phyloP scores from a whole-genome alignment of 2,113 vertebrate genomes.

The Ctenodactylus gundi region DNA sequence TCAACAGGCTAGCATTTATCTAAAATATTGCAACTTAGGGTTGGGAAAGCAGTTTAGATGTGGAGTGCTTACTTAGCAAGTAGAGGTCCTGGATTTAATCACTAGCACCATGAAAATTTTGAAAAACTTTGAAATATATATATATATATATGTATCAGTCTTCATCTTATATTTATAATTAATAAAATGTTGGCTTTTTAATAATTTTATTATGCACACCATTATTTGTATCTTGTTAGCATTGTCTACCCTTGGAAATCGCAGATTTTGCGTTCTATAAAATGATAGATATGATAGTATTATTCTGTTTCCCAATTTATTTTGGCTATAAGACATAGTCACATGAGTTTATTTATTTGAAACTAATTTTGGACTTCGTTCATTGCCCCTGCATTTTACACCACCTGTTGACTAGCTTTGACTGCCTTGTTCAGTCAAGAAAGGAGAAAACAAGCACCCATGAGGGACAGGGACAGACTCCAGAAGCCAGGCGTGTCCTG shows the following conservation, averaged over 20 bases:
- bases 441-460: not conserved
- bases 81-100: not conserved
- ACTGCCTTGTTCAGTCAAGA: not conserved
- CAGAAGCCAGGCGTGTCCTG: not conserved
- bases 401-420: not conserved
- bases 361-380: not conserved
- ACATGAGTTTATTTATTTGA: not conserved
- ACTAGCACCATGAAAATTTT: not conserved
- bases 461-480: not conserved
- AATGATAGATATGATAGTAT: not conserved
- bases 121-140: too few relatives aligned
- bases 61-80: not conserved
- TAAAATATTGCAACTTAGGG: not conserved
- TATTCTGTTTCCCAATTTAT: not conserved
- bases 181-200: not conserved
- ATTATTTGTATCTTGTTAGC: not conserved
- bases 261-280: not conserved
- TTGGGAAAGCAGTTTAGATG: not conserved
- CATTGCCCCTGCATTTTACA: not conserved
- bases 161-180: constrained; percentile 8
- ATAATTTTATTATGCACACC: not conserved
- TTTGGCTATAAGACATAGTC: not conserved
- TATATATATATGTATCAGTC: too few relatives aligned
- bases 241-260: not conserved
- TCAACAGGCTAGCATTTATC: not conserved